Evolutionary conservation across 2,888 invertebrate genomes (phyloP), one percentile per base, ranked within the genome.

Genomic region (Tenthredo mesomela): DNA sequence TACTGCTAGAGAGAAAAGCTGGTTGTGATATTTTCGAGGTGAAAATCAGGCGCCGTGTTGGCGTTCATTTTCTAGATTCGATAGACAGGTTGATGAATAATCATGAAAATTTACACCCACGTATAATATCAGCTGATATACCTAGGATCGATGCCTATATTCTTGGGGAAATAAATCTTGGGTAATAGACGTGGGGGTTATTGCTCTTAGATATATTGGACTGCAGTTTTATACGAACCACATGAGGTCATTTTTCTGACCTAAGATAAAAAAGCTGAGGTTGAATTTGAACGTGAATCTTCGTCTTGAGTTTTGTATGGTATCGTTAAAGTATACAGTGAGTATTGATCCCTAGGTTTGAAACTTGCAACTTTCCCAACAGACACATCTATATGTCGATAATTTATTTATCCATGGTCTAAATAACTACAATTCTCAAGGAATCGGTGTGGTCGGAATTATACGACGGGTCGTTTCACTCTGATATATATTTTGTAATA

Each of bases 11-110:
- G 54, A 18, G 70, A 7, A 54, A 54, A 54, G n/a, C 54, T 29
- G 25, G 67, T 25, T 43, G 7, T 73, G 7, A 40, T 43, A 73
- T 73, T 73, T 73, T 73, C 40, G 21, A 73, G 61, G 25, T 40
- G 15, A 29, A 21, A 73, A 73, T 7, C n/a, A 40, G 40, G 43
- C 33, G 29, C 73, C 73, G 7, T 3, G 37, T 40, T 43, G 40
- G 21, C 40, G 43, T 10, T n/a, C 77, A 50, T 50, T 77, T 77
- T 77, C 47, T 54, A 73, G 5, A 77, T 33, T 15, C 54, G 15
- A 54, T 33, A 12, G 50, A 77, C 77, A 77, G 50, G 33, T 47
- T 29, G 77, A 77, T 47, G 54, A 54, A 77, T 77, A 77, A 77
- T 77, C 54, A 77, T 77, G 77, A 9, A 54, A 77, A 77, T 77